Evolutionary conservation across 2,888 invertebrate species (phyloP).

Genomic region (Hipparchia semele): DNA sequence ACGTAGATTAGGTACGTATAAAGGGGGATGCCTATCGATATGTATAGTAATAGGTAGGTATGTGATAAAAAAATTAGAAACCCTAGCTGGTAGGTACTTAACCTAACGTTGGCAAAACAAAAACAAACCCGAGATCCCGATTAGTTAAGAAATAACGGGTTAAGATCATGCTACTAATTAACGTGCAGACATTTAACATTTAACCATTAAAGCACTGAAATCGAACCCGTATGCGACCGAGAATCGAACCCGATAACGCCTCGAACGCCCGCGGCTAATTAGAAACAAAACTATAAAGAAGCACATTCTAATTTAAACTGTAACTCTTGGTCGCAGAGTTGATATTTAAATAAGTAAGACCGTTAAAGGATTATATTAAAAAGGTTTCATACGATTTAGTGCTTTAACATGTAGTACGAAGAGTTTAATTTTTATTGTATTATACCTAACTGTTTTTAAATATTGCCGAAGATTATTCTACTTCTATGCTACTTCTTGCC

Average conservation of each 20-base stretch:
- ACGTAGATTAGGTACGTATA: too few relatives aligned
- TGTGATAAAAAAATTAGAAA: background rate
- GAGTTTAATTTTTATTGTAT: background rate
- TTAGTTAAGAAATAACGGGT: background rate
- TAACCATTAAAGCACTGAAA: conserved; percentile 11
- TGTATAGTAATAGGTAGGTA: too few relatives aligned
- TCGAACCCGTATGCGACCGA: conserved; percentile 2
- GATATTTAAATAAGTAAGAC: background rate
- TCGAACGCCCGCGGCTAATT: background rate
- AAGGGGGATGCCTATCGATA: too few relatives aligned
- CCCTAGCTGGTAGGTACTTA: background rate
- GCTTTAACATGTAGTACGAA: background rate
- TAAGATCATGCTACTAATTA: conserved; percentile 9
- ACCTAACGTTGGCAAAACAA: background rate
- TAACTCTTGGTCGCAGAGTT: too few relatives aligned
- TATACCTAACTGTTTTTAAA: too few relatives aligned
- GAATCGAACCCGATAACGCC: conserved; percentile 14
- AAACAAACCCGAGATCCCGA: background rate
- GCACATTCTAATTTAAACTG: background rate
- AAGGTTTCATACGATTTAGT: background rate
- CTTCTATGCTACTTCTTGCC: too few relatives aligned
- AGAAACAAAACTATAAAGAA: background rate
- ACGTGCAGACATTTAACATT: background rate
- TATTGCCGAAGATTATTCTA: too few relatives aligned
- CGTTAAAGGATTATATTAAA: background rate